These are phyloP conservation scores for Hiodon tergisus DNA, from an alignment of 2,113 vertebrate species.

Conservation along the genomic window DNA sequence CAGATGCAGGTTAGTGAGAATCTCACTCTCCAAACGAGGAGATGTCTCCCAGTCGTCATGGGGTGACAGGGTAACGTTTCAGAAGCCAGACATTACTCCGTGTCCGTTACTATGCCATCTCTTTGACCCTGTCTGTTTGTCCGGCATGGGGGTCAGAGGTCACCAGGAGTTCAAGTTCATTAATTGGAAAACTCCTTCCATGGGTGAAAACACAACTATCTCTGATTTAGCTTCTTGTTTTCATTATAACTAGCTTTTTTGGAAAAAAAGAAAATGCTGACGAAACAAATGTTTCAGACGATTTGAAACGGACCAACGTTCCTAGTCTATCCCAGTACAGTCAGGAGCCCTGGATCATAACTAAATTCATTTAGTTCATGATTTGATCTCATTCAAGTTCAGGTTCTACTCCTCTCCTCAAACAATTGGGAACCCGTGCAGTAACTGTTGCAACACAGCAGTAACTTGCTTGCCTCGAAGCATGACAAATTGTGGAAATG, in stretches of 20 bases:
- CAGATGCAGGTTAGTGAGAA: conserved; percentile 65
- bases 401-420: not conserved
- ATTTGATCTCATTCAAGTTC: too few species aligned
- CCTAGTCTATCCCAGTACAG: too few species aligned
- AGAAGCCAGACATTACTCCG: not conserved
- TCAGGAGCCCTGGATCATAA: too few species aligned
- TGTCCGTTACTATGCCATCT: conserved; percentile 32
- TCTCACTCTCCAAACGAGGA: conserved; percentile 34
- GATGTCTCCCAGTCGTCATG: conserved; percentile 17
- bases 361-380: too few species aligned
- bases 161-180: conserved; percentile 65
- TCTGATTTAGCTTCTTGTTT: not conserved
- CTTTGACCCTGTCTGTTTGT: conserved; percentile 45
- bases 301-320: too few species aligned
- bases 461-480: not conserved
- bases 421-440: not conserved
- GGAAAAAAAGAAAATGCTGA: not conserved
- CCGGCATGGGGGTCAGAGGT: conserved; percentile 34
- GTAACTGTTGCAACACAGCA: not conserved
- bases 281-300: too few species aligned
- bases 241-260: not conserved
- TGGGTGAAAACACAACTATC: conserved; percentile 27
- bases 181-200: conserved; percentile 49
- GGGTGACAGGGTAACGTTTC: not conserved
- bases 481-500: conserved; percentile 14